Base-by-base conservation (phyloP, 1,140 invertebrate genomes). In the Pseudomyrmex concolor region DNA sequence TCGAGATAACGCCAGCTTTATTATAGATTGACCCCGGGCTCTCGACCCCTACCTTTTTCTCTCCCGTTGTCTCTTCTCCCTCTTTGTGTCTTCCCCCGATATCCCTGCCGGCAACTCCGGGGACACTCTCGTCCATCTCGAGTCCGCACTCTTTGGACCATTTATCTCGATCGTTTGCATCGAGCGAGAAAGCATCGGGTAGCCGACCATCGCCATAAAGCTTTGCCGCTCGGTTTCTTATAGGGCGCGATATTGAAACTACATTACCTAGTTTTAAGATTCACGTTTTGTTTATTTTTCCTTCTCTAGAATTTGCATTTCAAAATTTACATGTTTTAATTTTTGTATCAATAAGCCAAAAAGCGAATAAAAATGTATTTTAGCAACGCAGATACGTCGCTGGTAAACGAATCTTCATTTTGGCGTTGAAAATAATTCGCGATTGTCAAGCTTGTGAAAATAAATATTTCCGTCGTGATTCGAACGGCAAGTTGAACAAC, bases 101-200 rank as follows among this genome's bases (percentile, higher is more conserved):
- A 72, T 86, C 85, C 62, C 82, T 70, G 72, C 60, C 84, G 74
- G 81, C 73, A 86, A 85, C 84, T 87, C 80, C 51, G 66, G 60
- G 68, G 66, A 84, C 78, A 72, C 86, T 86, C 67, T 64, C 77
- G 64, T 54, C 72, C 77, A 64, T 82, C 85, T 71, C 86, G 57
- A 73, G 59, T 86, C 80, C 84, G 77, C 89, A 83, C 87, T 78
- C 89, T 82, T 68, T 87, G 84, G 70, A 90, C 85, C 91, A 92
- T 92, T 93, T 92, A 92, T 92, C 92, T 92, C 89, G 89, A 93
- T 92, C 91, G 92, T 93, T 93, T 92, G 92, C 92, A 93, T 93
- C 87, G 85, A 90, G 83, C 87, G 86, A 83, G 59, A 74, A 55
- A 74, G 13, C 19, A 55, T 72, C 63, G 73, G 48, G 64, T 78